These are phyloP conservation scores for Cyclophora albipunctata DNA, from an alignment of 2,888 invertebrate species.

Conservation along the genomic window DNA sequence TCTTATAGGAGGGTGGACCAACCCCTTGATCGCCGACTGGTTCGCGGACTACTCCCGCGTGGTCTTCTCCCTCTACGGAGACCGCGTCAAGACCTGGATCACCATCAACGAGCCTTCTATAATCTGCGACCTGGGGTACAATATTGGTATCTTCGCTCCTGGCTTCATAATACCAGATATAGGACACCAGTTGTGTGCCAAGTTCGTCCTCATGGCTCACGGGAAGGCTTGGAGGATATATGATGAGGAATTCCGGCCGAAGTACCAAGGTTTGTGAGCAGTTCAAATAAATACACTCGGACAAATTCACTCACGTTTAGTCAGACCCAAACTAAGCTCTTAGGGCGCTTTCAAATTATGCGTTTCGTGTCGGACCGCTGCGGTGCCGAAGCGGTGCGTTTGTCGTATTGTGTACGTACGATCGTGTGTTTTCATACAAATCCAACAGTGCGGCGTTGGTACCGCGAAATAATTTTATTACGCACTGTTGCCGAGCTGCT, in stretches of 20 bases:
- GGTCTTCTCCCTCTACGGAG: conserved; percentile 21
- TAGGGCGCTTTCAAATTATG: too few species aligned
- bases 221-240: conserved; percentile 26
- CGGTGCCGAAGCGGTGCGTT: too few species aligned
- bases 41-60: conserved; percentile 26
- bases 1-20: conserved; percentile 24
- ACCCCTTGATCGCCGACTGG: conserved; percentile 25
- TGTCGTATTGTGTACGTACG: too few species aligned
- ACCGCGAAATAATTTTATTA: too few species aligned
- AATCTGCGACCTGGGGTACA: conserved; percentile 8
- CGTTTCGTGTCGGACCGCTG: too few species aligned
- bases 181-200: conserved; percentile 9
- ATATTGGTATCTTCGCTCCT: conserved; percentile 27
- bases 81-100: conserved; percentile 29
- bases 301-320: too few species aligned
- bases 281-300: too few species aligned
- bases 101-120: conserved; percentile 23
- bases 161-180: conserved; percentile 1
- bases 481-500: too few species aligned
- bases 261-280: conserved; percentile 21
- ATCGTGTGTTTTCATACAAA: too few species aligned
- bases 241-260: conserved; percentile 20
- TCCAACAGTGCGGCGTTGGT: too few species aligned
- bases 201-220: conserved; percentile 18
- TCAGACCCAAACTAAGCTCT: too few species aligned